Percentiles rank a stretch among this genome's conserved stretches.
phyloP scores from a whole-genome alignment of 2,888 invertebrate species.

The Bembecia ichneumoniformis region DNA sequence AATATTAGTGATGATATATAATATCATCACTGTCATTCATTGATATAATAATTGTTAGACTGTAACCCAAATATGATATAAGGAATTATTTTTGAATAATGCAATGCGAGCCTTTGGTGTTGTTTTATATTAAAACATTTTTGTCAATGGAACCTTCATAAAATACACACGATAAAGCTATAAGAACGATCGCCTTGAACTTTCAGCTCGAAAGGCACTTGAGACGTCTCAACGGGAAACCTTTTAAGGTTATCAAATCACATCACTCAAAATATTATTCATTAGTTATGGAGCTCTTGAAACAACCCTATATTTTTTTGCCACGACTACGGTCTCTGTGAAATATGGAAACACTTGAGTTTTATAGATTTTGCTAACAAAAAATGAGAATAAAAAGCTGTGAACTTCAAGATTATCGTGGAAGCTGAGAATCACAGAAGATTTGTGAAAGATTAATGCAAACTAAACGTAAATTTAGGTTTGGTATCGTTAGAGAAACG shows the following conservation, averaged over 20 bases:
- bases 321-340: conserved; percentile 30
- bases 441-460: no score
- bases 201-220: conserved; percentile 37
- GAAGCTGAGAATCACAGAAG: not conserved
- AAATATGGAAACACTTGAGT: conserved; percentile 39
- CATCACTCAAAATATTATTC: conserved; percentile 30
- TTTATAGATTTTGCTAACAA: conserved; percentile 4
- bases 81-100: no score
- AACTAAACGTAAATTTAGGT: no score
- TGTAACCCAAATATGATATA: no score
- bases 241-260: conserved; percentile 57
- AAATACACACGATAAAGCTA: no score
- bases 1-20: no score
- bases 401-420: not conserved
- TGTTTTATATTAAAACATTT: no score
- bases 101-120: no score
- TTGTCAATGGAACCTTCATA: no score
- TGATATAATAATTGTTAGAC: no score
- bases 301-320: conserved; percentile 2
- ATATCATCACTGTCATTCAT: no score
- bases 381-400: not conserved
- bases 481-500: no score
- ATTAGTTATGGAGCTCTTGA: conserved; percentile 45
- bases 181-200: conserved; percentile 27
- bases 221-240: conserved; percentile 41